Evolutionary conservation across 2,888 invertebrate species (phyloP).

Genomic region (Endomychus coccineus): DNA sequence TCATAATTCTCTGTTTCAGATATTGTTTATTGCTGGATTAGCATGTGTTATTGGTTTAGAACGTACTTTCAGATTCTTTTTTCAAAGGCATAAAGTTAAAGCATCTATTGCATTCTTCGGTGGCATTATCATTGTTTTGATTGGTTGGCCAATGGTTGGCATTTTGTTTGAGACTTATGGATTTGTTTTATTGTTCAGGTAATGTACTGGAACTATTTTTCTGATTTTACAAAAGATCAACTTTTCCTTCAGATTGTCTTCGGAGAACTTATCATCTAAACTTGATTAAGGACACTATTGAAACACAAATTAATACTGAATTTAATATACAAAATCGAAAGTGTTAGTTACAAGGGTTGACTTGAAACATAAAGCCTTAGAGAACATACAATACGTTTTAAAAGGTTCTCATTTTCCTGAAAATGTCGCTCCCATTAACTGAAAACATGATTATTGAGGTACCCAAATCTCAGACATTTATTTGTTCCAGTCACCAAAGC

Average conservation of each 20-base stretch:
- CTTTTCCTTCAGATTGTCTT: too few species aligned
- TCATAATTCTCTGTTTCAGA: conserved; percentile 54
- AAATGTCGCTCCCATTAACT: too few species aligned
- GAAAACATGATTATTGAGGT: too few species aligned
- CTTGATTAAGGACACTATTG: too few species aligned
- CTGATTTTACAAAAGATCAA: too few species aligned
- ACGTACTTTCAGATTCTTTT: conserved; percentile 94
- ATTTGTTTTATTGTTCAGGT: conserved; percentile 81
- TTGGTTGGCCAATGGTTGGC: conserved; percentile 94
- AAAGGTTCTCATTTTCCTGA: too few species aligned
- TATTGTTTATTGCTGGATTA: conserved; percentile 90
- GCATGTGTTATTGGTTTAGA: conserved; percentile 95
- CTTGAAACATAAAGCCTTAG: too few species aligned
- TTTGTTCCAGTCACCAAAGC: too few species aligned
- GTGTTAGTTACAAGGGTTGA: too few species aligned
- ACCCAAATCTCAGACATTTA: too few species aligned
- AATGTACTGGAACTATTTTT: conserved; percentile 17
- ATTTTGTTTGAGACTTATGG: conserved; percentile 97
- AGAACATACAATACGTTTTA: too few species aligned
- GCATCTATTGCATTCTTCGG: conserved; percentile 86
- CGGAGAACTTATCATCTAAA: too few species aligned
- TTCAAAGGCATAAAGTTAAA: conserved; percentile 91
- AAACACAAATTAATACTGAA: conserved; percentile 3
- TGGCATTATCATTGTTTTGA: conserved; percentile 83
- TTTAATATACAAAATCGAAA: conserved; percentile 5